phyloP scores from a whole-genome alignment of 2,797 vertebrate genomes.

The Clarias laeviceps region DNA sequence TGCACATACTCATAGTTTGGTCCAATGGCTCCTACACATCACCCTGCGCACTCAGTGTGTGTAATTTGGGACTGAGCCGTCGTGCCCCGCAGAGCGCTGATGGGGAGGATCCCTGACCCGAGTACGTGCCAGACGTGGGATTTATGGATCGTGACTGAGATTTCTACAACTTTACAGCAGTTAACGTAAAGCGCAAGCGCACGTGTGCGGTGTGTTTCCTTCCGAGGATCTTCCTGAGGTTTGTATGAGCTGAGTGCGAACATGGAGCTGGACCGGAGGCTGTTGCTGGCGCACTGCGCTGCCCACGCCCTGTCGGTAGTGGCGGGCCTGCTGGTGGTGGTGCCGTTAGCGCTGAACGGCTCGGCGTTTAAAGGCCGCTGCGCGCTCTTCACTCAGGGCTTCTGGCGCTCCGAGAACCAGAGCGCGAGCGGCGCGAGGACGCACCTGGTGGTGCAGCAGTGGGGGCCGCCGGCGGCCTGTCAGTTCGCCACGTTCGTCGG shows the following conservation, averaged over 20 bases:
- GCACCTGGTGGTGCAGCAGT: slow-evolving; percentile 74
- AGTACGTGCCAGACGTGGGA: not conserved
- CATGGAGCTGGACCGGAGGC: slow-evolving; percentile 78
- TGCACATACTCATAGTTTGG: not conserved
- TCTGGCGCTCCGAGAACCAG: slow-evolving; percentile 72
- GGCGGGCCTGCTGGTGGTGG: slow-evolving; percentile 75
- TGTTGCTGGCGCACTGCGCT: slow-evolving; percentile 76
- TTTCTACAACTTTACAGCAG: not conserved
- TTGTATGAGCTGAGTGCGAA: not conserved
- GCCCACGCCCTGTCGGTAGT: slow-evolving; percentile 73
- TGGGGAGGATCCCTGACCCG: slow-evolving; percentile 9
- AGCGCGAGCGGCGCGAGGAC: slow-evolving; percentile 55
- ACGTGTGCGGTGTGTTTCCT: not conserved
- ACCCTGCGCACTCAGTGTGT: not conserved
- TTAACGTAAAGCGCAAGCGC: not conserved
- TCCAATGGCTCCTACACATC: not conserved
- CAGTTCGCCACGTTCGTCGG: slow-evolving; percentile 81
- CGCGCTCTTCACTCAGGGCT: slow-evolving; percentile 76
- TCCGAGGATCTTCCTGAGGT: not conserved
- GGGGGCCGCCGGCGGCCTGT: slow-evolving; percentile 78
- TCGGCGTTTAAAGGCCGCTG: slow-evolving; percentile 81
- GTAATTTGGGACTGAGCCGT: not conserved
- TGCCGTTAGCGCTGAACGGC: slow-evolving; percentile 79
- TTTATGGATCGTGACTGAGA: not conserved
- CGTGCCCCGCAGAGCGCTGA: not conserved